Evolutionary conservation across 2,888 invertebrate genomes (phyloP).

Genomic region (Steinernema scapterisci): DNA sequence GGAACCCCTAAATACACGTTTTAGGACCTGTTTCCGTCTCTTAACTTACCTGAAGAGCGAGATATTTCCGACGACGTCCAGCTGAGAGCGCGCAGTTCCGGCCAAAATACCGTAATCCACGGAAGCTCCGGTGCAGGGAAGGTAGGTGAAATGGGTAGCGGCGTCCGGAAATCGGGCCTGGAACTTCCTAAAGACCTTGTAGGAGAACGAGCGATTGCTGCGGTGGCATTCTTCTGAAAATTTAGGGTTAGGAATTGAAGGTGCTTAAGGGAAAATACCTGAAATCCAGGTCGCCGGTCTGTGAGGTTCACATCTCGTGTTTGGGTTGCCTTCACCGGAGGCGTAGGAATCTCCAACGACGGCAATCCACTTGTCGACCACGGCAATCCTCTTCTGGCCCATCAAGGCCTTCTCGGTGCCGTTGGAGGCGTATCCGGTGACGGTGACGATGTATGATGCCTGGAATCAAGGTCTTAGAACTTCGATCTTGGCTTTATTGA

Average conservation of each 20-base stretch:
- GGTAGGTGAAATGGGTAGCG: slow-evolving; percentile 51
- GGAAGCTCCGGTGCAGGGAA: slow-evolving; percentile 59
- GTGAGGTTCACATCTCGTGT: slow-evolving; percentile 34
- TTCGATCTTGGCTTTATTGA: no score
- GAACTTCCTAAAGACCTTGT: slow-evolving; percentile 40
- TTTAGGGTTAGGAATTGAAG: background rate
- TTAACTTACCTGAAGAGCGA: slow-evolving; percentile 31
- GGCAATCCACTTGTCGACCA: slow-evolving; percentile 53
- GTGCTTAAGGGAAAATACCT: slow-evolving; percentile 41
- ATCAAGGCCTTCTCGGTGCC: slow-evolving; percentile 3
- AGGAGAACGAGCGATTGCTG: slow-evolving; percentile 49
- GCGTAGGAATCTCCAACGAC: slow-evolving; percentile 64
- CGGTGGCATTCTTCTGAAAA: slow-evolving; percentile 53
- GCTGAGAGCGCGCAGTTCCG: slow-evolving; percentile 28
- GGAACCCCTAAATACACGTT: slow-evolving; percentile 36
- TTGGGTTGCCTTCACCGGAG: slow-evolving; percentile 65
- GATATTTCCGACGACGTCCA: slow-evolving; percentile 39
- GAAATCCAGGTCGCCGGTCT: slow-evolving; percentile 49
- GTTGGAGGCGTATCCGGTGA: slow-evolving; percentile 10
- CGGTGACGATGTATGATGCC: slow-evolving; percentile 19
- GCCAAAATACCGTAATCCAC: slow-evolving; percentile 52
- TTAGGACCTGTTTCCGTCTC: background rate
- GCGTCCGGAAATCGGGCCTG: background rate
- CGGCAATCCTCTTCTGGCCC: slow-evolving; percentile 21
- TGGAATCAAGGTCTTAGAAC: background rate